These are phyloP conservation scores for Hyles euphorbiae DNA, from an alignment of 1,140 invertebrate genomes.

Conservation along the genomic window DNA sequence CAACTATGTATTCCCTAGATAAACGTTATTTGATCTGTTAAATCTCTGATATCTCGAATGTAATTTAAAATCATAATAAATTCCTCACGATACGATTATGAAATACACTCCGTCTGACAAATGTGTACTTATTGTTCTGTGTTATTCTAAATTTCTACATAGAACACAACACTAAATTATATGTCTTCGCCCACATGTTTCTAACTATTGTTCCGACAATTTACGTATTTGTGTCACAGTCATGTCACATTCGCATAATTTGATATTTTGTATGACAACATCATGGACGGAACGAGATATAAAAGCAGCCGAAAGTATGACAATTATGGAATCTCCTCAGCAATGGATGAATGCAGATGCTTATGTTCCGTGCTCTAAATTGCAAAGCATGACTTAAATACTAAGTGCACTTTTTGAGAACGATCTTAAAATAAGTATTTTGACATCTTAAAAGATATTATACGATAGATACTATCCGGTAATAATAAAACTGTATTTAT, in stretches of 20 bases:
- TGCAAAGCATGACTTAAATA: too few relatives aligned
- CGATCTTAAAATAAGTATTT: too few relatives aligned
- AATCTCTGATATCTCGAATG: background rate
- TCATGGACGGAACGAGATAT: background rate
- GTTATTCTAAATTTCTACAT: background rate
- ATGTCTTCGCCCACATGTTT: slow-evolving; percentile 10
- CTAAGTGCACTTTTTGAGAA: too few relatives aligned
- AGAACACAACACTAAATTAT: slow-evolving; percentile 5
- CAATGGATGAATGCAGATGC: too few relatives aligned
- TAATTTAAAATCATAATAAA: slow-evolving; percentile 1
- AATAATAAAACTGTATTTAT: too few relatives aligned
- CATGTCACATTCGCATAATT: slow-evolving; percentile 9
- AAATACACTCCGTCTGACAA: background rate
- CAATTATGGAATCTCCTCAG: background rate
- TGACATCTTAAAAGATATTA: too few relatives aligned
- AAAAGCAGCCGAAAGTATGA: background rate
- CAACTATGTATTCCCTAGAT: background rate
- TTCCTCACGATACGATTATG: background rate
- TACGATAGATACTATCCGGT: too few relatives aligned
- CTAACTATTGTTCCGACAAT: slow-evolving; percentile 8
- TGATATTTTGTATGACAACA: slow-evolving; percentile 9
- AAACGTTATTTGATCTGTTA: background rate
- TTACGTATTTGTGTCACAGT: slow-evolving; percentile 11
- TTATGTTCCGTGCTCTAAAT: too few relatives aligned
- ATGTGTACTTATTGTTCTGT: background rate